Base-by-base conservation (phyloP, 2,113 vertebrate species). In the Donacobius atricapilla region DNA sequence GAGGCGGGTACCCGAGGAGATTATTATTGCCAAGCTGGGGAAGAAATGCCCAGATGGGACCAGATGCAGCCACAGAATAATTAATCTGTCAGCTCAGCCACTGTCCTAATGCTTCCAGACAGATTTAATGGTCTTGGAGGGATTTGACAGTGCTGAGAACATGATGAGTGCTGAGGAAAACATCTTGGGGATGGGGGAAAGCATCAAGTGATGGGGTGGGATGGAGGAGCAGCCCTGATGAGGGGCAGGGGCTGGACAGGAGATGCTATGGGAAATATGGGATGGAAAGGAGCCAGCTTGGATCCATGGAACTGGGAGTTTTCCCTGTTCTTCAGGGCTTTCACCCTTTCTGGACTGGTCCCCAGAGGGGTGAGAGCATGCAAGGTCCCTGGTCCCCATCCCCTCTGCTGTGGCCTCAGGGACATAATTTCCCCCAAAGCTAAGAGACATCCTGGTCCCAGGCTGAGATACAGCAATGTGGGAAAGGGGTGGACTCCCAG, bases 201-300 rank as follows among this genome's bases (percentile, higher is more conserved):
- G 45, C 3, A 2, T 56, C 17, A 13, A 23, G 1, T 2, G 0
- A 15, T 44, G 39, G 42, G 16, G 42, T 42, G 42, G 72, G 68
- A n/a, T 35, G 16, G 61, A 70, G 33, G n/a, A 83, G 53, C 68
- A 54, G 39, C 42, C 31, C 48, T 5, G 27, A 31, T 51, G 83
- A 90, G 78, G 58, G 72, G 61, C 57, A 53, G 63, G 40, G 53
- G 6, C 35, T 75, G 40, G 39, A 48, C 39, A 60, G 51, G 77
- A 45, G 25, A n/a, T 1, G 5, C 1, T 0, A 2, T n/a, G 44
- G 47, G 25, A 56, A 63, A 53, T 2, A 1, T 0, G 0, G n/a
- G 58, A 37, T 57, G 64, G 64, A 54, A 66, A 87, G 60, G 47
- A 87, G 57, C 44, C 13, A 3, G 15, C 18, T 30, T 50, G 39